Evolutionary conservation across 2,888 invertebrate genomes (phyloP).

Genomic region (Drosophila atroscutellata): DNA sequence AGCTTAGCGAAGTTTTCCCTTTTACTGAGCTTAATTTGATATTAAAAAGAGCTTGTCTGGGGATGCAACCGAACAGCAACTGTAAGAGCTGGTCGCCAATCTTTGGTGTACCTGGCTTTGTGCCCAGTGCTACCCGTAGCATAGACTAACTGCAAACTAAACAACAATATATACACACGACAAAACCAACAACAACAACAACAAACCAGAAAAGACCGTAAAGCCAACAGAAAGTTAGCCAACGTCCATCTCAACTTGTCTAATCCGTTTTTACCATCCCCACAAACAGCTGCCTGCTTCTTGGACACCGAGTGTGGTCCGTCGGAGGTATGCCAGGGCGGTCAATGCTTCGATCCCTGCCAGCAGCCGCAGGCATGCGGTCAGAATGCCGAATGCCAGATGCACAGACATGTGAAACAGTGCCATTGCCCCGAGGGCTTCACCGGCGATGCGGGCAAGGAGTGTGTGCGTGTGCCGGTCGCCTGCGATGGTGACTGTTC

Average conservation of each 20-base stretch:
- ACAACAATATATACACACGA: constrained; percentile 36
- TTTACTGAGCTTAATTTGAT: background rate
- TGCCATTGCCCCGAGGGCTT: constrained; percentile 94
- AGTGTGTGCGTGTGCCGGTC: constrained; percentile 94
- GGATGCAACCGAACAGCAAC: background rate
- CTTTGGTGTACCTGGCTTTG: constrained; percentile 36
- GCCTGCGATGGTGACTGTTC: constrained; percentile 91
- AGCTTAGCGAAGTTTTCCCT: background rate
- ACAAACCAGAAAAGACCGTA: constrained; percentile 47
- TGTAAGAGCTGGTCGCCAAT: constrained; percentile 1
- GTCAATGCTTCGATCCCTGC: constrained; percentile 93
- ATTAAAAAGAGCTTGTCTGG: background rate
- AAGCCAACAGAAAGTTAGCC: constrained; percentile 28
- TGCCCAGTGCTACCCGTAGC: constrained; percentile 40
- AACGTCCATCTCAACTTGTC: background rate
- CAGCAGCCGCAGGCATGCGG: constrained; percentile 91
- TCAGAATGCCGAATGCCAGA: constrained; percentile 91
- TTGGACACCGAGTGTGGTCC: constrained; percentile 92
- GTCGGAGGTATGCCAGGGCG: constrained; percentile 92
- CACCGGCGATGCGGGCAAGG: constrained; percentile 92
- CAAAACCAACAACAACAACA: constrained; percentile 38
- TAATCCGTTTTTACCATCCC: constrained; percentile 28
- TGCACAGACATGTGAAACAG: constrained; percentile 90
- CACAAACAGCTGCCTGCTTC: constrained; percentile 89
- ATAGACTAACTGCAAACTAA: constrained; percentile 61